Evolutionary conservation across 2,888 invertebrate species (phyloP), one percentile per base, ranked within the genome.

Genomic region (Cephonodes hylas): DNA sequence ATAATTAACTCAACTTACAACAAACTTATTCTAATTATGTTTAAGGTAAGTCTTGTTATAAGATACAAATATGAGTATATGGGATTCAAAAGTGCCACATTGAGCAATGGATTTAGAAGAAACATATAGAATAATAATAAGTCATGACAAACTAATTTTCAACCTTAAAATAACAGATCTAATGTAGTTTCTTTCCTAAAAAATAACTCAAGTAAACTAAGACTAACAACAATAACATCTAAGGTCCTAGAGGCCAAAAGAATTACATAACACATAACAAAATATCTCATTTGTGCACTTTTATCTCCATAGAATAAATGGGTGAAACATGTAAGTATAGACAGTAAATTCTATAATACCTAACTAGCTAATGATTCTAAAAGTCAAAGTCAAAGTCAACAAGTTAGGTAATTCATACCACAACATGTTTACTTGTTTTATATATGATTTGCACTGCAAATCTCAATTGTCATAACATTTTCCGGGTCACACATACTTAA

Each of bases 1-100:
- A 18, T 15, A 18, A 61, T 22, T n/a, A 63, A 62, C 64, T 66
- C 27, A 64, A 63, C 62, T 61, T 63, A 63, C 10, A 27, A 57
- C 34, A 58, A 27, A 27, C 53, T 53, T 53, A 53, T 31, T 27
- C 53, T 53, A 53, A 31, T 53, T 31, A 31, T 10, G n/a, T 53
- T 38, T 31, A 31, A 15, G n/a, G 25, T 48, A 48, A 27, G 48
- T 45, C 45, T 45, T 45, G 45, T 20, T 45, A 20, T 20, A 45
- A 8, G 18, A 48, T 23, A 15, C 27, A 10, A 18, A 53, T 31
- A 31, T 53, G 2, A 31, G 7, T 15, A 48, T 25, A 25, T 15
- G 5, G 25, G 15, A 48, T 27, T 15, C 48, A 53, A 53, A 48
- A 53, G 31, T 44, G 44, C 44, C 44, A 44, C 20, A 20, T 31